phyloP scores from a whole-genome alignment of 2,888 invertebrate genomes.

The Ormyrus nitidulus region DNA sequence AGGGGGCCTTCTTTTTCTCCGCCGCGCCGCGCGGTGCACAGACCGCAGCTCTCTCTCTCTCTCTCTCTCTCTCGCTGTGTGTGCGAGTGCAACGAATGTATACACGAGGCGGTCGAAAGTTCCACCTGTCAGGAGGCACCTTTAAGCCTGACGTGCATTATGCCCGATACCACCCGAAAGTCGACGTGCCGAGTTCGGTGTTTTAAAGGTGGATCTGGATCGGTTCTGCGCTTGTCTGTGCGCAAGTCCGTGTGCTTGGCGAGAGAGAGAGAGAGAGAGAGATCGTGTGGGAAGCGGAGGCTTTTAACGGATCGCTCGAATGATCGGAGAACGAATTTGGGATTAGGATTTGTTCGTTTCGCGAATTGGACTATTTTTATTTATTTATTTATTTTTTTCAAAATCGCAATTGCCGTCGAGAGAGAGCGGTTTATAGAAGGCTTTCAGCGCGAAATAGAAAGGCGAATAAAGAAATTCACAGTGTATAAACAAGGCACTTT shows the following conservation, averaged over 20 bases:
- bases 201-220: not conserved
- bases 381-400: no score
- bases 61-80: not conserved
- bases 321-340: no score
- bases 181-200: not conserved
- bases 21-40: no score
- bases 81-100: not conserved
- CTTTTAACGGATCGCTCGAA: no score
- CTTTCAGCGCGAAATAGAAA: not conserved
- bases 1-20: slow-evolving; percentile 14
- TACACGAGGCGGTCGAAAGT: slow-evolving; percentile 61
- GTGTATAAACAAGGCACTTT: no score
- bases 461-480: no score
- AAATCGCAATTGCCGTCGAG: no score
- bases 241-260: not conserved
- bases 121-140: slow-evolving; percentile 67
- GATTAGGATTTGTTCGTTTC: no score
- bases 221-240: not conserved
- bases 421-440: no score
- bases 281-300: no score
- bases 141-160: not conserved
- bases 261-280: slow-evolving; percentile 19
- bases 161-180: slow-evolving; percentile 18
- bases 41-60: not conserved
- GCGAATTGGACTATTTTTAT: no score